A percentile compares a stretch with the other conserved stretches of the same genome.
phyloP scores from a whole-genome alignment of 2,113 vertebrate genomes.

The Hemichromis elongatus region DNA sequence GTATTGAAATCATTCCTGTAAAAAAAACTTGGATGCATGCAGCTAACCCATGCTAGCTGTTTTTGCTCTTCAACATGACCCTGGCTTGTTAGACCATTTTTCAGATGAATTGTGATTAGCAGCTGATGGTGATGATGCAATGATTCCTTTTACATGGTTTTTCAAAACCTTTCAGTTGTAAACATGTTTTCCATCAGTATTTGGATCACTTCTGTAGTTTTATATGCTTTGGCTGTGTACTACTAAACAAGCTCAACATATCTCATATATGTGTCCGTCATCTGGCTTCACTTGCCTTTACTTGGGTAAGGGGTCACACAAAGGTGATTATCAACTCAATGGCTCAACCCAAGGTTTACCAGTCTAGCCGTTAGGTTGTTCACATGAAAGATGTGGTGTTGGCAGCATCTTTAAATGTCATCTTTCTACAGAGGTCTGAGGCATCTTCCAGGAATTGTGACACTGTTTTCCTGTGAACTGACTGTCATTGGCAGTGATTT shows the following conservation, averaged over 20 bases:
- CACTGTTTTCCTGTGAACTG: not conserved
- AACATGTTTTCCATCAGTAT: too few species aligned
- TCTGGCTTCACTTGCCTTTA: not conserved
- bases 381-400: not conserved
- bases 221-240: too few species aligned
- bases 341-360: not conserved
- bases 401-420: not conserved
- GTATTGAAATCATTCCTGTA: not conserved
- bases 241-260: too few species aligned
- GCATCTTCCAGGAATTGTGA: not conserved
- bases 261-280: too few species aligned
- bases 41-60: not conserved
- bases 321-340: not conserved
- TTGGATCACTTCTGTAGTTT: too few species aligned
- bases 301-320: not conserved
- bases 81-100: accelerated
- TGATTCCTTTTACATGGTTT: too few species aligned
- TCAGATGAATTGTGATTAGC: not conserved
- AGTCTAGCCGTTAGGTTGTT: not conserved
- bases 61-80: not conserved
- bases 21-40: accelerated
- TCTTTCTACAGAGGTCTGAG: not conserved
- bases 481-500: accelerated
- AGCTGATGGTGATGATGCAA: too few species aligned
- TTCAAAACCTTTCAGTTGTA: too few species aligned